These are phyloP conservation scores for Brachymystax lenok DNA, from an alignment of 2,797 vertebrate species.

Conservation along the genomic window DNA sequence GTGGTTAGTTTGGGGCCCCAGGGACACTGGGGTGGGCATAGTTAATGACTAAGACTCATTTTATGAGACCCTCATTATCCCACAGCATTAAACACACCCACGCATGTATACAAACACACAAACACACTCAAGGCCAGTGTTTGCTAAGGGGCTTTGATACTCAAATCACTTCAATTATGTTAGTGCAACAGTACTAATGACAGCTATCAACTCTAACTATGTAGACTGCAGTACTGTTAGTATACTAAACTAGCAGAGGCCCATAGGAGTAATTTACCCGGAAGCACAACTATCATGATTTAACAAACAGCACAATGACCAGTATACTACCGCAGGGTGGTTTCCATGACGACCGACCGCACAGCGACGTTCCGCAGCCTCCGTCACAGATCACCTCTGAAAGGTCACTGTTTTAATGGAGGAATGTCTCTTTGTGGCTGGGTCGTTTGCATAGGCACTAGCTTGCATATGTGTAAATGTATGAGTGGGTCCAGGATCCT, in stretches of 20 bases:
- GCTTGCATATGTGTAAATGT: conserved; percentile 32
- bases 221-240: neutral
- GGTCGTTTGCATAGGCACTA: conserved; percentile 41
- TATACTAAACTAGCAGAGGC: neutral
- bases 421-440: conserved; percentile 21
- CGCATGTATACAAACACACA: conserved; percentile 7
- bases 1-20: conserved; percentile 39
- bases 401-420: conserved; percentile 67
- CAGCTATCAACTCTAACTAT: neutral
- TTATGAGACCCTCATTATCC: conserved; percentile 40
- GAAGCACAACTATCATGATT: neutral
- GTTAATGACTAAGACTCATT: conserved; percentile 40
- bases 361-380: conserved; percentile 34
- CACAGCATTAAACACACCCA: conserved; percentile 16
- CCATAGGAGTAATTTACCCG: neutral
- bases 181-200: neutral
- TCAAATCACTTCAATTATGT: conserved; percentile 12
- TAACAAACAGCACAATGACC: neutral
- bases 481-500: conserved; percentile 12
- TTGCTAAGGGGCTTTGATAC: conserved; percentile 42
- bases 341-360: conserved; percentile 52
- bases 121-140: conserved; percentile 8
- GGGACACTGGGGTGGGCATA: conserved; percentile 47
- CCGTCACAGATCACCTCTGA: conserved; percentile 43
- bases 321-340: conserved; percentile 17